A percentile compares a stretch with the other conserved stretches of the same genome.
These are phyloP conservation scores for Zaprionus vittiger DNA, from an alignment of 1,140 invertebrate species.

Conservation along the genomic window DNA sequence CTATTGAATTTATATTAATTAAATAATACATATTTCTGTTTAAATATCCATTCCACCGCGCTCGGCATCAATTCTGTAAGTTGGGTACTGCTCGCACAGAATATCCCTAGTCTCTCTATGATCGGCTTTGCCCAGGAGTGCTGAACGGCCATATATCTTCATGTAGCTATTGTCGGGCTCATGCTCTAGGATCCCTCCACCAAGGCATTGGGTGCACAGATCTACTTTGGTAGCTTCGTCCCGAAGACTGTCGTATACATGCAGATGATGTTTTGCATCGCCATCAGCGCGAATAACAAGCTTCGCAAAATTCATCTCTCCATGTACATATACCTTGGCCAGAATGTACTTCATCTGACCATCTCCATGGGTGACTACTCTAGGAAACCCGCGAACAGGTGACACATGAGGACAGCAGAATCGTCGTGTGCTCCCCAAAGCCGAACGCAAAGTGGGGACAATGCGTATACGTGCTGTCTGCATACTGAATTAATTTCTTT, in stretches of 20 bases:
- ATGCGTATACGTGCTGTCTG: not conserved
- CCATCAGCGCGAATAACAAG: not conserved
- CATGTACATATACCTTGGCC: not conserved
- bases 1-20: too few relatives aligned
- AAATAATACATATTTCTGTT: too few relatives aligned
- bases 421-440: not conserved
- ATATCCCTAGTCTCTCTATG: not conserved
- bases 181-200: not conserved
- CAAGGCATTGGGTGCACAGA: not conserved
- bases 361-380: not conserved
- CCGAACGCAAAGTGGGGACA: not conserved
- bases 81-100: not conserved
- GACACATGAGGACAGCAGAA: not conserved
- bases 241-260: not conserved
- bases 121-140: not conserved
- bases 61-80: not conserved
- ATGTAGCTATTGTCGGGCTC: not conserved
- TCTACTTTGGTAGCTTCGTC: not conserved
- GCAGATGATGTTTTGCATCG: not conserved
- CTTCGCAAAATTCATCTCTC: not conserved
- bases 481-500: not conserved
- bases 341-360: not conserved
- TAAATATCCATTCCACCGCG: not conserved
- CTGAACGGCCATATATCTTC: not conserved
- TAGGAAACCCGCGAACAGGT: not conserved